Percentiles rank a stretch among this genome's conserved stretches.
phyloP scores from a whole-genome alignment of 2,797 vertebrate genomes.

The Scolopax bukidnonensis region DNA sequence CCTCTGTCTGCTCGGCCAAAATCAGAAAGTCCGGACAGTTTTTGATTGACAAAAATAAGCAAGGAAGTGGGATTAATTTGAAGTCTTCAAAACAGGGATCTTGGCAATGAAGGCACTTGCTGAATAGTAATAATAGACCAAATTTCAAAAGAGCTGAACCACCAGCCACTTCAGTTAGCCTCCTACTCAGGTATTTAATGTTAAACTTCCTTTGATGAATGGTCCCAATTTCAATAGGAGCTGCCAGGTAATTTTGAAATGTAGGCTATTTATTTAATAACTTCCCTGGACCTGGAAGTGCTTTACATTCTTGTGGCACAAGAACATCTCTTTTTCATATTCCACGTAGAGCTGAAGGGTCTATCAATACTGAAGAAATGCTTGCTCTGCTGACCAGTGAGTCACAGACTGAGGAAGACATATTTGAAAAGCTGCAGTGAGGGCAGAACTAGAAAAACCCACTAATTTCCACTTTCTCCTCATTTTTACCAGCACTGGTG shows the following conservation, averaged over 20 bases:
- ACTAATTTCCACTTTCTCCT: background rate
- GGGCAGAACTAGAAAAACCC: background rate
- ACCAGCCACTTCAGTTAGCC: background rate
- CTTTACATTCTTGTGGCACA: slow-evolving; percentile 1
- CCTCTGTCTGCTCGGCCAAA: background rate
- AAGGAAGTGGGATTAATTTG: background rate
- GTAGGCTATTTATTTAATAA: background rate
- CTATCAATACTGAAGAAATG: background rate
- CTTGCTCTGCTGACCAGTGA: background rate
- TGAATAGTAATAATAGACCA: background rate
- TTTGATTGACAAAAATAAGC: slow-evolving; percentile 6
- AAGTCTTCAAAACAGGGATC: background rate
- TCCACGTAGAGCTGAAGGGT: rapidly evolving
- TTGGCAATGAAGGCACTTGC: background rate
- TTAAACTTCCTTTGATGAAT: slow-evolving; percentile 7
- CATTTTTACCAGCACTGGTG: background rate
- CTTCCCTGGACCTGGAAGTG: slow-evolving; percentile 4
- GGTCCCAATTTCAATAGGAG: background rate
- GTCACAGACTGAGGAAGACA: background rate
- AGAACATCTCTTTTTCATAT: background rate
- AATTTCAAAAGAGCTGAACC: background rate
- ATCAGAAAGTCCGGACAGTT: background rate
- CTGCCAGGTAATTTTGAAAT: slow-evolving; percentile 38
- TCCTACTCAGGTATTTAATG: background rate
- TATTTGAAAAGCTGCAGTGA: background rate